These are phyloP conservation scores for Muscina levida DNA, from an alignment of 2,888 invertebrate species.

Conservation along the genomic window DNA sequence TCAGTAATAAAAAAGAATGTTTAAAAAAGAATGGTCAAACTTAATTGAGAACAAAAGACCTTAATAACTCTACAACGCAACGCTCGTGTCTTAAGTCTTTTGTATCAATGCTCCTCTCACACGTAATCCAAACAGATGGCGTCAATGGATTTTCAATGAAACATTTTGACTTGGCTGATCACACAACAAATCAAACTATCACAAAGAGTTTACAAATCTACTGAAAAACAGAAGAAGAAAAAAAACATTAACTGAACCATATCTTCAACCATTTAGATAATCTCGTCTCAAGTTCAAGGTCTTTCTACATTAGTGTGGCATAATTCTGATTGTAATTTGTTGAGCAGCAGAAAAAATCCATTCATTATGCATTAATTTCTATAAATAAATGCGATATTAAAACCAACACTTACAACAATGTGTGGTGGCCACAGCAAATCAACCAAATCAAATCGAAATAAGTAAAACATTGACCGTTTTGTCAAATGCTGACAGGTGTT, in stretches of 20 bases:
- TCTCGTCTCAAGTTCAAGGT: constrained; percentile 53
- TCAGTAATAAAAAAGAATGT: too few species aligned
- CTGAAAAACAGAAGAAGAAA: too few species aligned
- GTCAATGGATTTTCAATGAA: not conserved
- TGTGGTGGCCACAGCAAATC: not conserved
- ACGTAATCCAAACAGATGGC: not conserved
- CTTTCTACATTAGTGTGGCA: not conserved
- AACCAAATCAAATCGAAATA: constrained; percentile 24
- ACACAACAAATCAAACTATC: too few species aligned
- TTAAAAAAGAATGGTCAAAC: too few species aligned
- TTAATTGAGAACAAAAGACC: too few species aligned
- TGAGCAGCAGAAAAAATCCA: not conserved
- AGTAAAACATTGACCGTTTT: constrained; percentile 43
- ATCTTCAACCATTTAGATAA: constrained; percentile 13
- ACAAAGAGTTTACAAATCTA: too few species aligned
- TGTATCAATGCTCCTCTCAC: not conserved
- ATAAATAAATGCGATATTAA: not conserved
- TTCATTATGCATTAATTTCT: constrained; percentile 22
- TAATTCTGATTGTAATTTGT: not conserved
- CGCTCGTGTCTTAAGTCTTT: constrained; percentile 47
- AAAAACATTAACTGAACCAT: too few species aligned
- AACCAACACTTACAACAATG: constrained; percentile 10
- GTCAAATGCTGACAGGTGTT: constrained; percentile 45
- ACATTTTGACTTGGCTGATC: not conserved
- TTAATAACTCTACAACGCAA: too few species aligned